phyloP scores from a whole-genome alignment of 23 tunicate species.

The Trididemnum miniatum region DNA sequence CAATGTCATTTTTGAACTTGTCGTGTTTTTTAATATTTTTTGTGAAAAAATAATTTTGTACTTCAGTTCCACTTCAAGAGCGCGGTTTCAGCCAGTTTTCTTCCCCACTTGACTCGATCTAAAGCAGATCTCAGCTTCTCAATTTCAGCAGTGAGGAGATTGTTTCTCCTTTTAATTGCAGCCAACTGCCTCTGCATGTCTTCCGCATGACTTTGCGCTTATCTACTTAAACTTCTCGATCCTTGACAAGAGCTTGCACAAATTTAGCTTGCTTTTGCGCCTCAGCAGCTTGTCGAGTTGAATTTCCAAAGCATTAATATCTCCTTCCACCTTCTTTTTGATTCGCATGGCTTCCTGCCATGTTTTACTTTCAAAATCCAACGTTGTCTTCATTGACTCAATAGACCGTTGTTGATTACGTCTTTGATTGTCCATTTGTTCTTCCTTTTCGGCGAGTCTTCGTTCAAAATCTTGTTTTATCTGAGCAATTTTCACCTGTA shows the following conservation, averaged over 20 bases:
- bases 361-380: slow-evolving; percentile 78
- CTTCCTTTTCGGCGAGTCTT: slow-evolving; percentile 78
- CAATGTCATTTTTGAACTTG: too few species aligned
- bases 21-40: too few species aligned
- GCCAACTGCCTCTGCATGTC: slow-evolving; percentile 47
- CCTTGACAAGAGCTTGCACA: slow-evolving; percentile 66
- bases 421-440: slow-evolving; percentile 81
- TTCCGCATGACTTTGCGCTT: too few species aligned
- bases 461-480: slow-evolving; percentile 82
- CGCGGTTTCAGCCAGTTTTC: slow-evolving; percentile 70
- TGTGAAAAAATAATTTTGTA: too few species aligned
- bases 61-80: too few species aligned
- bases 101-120: slow-evolving; percentile 87
- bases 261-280: slow-evolving; percentile 66
- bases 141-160: slow-evolving; percentile 74
- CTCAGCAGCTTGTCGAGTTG: slow-evolving; percentile 82
- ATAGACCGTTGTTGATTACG: too few species aligned
- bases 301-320: slow-evolving; percentile 81
- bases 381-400: slow-evolving; percentile 81
- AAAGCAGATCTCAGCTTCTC: slow-evolving; percentile 73
- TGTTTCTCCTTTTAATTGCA: slow-evolving; percentile 66
- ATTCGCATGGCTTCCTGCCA: slow-evolving; percentile 90
- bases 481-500: slow-evolving; percentile 61
- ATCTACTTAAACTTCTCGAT: slow-evolving; percentile 64
- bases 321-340: slow-evolving; percentile 92